These are phyloP conservation scores for Danaus chrysippus DNA, from an alignment of 2,888 invertebrate genomes.

Conservation along the genomic window DNA sequence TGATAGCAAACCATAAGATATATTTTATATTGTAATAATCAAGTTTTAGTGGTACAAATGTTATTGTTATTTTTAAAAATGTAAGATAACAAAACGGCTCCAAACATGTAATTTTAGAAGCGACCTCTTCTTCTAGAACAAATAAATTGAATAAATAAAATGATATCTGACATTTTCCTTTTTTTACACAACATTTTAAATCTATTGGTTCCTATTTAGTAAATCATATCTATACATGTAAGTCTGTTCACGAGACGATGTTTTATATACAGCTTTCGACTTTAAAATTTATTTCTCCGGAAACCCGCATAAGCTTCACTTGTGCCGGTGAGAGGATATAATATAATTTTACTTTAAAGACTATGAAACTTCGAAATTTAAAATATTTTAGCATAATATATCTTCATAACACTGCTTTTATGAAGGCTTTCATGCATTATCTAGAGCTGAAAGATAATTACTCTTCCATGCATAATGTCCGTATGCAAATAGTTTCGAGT, in stretches of 20 bases:
- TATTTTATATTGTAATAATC: no score
- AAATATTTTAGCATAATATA: constrained; percentile 5
- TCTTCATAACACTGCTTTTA: constrained; percentile 12
- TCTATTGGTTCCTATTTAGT: no score
- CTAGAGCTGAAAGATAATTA: constrained; percentile 11
- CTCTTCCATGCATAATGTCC: constrained; percentile 6
- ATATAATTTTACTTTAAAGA: background rate
- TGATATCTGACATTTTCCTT: no score
- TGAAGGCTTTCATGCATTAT: constrained; percentile 10
- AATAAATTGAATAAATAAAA: no score
- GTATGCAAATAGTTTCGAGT: constrained; percentile 2
- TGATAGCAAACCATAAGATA: no score
- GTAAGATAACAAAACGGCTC: no score
- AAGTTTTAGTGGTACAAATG: no score
- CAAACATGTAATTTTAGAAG: no score
- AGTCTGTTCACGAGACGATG: background rate
- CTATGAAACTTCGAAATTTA: background rate
- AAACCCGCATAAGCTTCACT: background rate
- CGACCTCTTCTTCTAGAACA: no score
- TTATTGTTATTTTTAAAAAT: no score
- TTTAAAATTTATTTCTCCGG: background rate
- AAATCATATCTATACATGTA: no score
- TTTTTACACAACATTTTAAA: no score
- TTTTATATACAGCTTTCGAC: background rate
- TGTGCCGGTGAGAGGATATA: background rate